Conservation (phyloP, 1,140 invertebrate genomes). For the Heliconius congener region DNA sequence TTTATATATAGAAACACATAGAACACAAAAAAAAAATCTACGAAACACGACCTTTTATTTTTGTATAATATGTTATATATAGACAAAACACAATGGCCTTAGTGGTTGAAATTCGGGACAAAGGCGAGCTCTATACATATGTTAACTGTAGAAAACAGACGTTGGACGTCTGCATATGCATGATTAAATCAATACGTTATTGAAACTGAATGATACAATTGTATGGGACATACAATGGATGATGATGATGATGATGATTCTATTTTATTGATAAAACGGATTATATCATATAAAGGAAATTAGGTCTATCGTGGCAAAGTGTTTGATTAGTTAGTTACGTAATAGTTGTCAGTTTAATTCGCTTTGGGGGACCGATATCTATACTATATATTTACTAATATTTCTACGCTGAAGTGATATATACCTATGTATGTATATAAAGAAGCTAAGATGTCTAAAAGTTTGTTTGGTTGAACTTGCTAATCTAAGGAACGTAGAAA, state of each 20-base stretch:
- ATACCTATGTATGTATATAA: neutral
- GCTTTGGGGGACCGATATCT: neutral
- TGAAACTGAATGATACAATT: neutral
- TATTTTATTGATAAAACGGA: neutral
- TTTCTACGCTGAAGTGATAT: neutral
- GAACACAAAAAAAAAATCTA: neutral
- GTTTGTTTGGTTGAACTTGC: too few relatives aligned
- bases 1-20: neutral
- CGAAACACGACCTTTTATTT: neutral
- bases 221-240: neutral
- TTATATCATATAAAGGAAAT: too few relatives aligned
- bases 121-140: neutral
- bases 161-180: neutral
- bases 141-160: neutral
- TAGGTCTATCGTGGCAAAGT: too few relatives aligned
- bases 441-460: too few relatives aligned
- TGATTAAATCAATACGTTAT: neutral
- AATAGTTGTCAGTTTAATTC: neutral
- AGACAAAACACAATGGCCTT: neutral
- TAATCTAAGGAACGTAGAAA: too few relatives aligned
- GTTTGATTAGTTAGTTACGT: too few relatives aligned
- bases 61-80: neutral
- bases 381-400: too few relatives aligned
- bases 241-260: neutral
- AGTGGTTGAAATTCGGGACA: slow-evolving; percentile 3